phyloP scores from a whole-genome alignment of 2,113 vertebrate species.

The Leptosomus discolor region DNA sequence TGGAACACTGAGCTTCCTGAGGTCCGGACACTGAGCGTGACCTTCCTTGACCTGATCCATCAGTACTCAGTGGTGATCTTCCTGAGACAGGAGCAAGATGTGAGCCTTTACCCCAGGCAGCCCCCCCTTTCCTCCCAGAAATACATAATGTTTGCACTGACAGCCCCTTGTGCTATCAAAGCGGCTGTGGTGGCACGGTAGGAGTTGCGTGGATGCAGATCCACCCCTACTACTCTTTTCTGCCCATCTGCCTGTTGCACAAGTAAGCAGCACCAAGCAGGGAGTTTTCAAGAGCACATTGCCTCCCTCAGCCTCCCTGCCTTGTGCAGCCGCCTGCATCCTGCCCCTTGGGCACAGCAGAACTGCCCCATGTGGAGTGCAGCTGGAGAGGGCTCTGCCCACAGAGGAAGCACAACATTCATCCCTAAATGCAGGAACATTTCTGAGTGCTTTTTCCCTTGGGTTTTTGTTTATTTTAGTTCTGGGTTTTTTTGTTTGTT shows the following conservation, averaged over 20 bases:
- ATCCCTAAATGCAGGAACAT: neutral
- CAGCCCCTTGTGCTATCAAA: neutral
- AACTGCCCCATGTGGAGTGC: neutral
- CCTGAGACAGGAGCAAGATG: neutral
- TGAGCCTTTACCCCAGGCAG: neutral
- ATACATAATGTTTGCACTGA: fast-evolving
- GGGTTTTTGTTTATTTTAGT: neutral
- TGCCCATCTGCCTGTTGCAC: neutral
- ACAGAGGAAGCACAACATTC: neutral
- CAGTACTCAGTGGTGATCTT: fast-evolving
- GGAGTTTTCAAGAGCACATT: neutral
- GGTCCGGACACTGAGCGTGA: neutral
- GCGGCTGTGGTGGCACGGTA: neutral
- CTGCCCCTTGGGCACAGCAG: neutral
- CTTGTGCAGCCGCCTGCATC: fast-evolving
- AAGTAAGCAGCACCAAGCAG: too few relatives aligned
- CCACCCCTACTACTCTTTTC: neutral
- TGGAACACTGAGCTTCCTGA: fast-evolving
- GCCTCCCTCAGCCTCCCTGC: neutral
- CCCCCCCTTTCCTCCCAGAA: neutral
- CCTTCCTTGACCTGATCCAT: neutral
- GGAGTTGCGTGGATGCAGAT: neutral
- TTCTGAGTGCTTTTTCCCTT: neutral
- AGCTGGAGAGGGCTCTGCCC: neutral
- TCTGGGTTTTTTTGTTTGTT: neutral